These are phyloP conservation scores for Ericerus pela DNA, from an alignment of 1,140 invertebrate genomes.

Conservation along the genomic window DNA sequence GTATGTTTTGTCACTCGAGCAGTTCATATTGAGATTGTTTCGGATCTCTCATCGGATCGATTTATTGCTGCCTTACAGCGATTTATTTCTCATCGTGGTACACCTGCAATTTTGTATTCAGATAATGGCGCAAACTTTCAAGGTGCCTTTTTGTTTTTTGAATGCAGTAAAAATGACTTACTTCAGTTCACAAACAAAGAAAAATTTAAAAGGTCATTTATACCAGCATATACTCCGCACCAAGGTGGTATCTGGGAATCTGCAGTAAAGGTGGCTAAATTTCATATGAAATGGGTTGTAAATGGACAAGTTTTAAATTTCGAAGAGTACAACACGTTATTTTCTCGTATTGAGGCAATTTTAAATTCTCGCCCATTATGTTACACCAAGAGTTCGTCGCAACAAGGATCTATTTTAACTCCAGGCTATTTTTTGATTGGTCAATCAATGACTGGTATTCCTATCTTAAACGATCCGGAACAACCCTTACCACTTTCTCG, in stretches of 20 bases:
- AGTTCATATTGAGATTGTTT: slow-evolving; percentile 32
- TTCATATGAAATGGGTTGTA: slow-evolving; percentile 20
- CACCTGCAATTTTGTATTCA: slow-evolving; percentile 24
- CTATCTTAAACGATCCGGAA: neutral
- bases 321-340: slow-evolving; percentile 27
- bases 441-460: slow-evolving; percentile 11
- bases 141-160: no score
- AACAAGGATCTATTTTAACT: slow-evolving; percentile 24
- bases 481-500: slow-evolving; percentile 17
- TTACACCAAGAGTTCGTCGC: no score
- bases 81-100: slow-evolving; percentile 30
- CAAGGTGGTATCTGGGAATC: slow-evolving; percentile 24
- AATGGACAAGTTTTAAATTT: slow-evolving; percentile 19
- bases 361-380: slow-evolving; percentile 25
- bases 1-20: slow-evolving; percentile 32
- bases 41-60: slow-evolving; percentile 27
- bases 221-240: neutral
- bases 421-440: slow-evolving; percentile 26
- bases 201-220: neutral
- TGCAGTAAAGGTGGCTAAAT: slow-evolving; percentile 20
- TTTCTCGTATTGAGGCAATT: slow-evolving; percentile 25
- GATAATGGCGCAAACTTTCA: slow-evolving; percentile 27
- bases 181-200: neutral
- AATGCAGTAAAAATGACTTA: no score
- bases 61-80: slow-evolving; percentile 30